Conservation (phyloP, 2,113 vertebrate genomes). For the Lontra canadensis region DNA sequence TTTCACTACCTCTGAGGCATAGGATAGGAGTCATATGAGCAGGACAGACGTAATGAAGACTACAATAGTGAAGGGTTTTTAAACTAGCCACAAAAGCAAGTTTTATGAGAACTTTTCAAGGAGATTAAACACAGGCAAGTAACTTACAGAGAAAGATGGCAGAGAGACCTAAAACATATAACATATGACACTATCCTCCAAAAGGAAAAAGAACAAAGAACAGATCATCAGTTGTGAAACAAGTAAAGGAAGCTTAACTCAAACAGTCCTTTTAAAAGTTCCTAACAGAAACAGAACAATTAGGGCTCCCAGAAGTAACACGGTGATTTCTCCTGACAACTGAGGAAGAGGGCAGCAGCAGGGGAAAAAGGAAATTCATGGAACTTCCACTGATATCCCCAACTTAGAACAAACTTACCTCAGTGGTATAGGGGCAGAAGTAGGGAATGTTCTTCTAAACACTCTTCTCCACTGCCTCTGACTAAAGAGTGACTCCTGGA, state of each 20-base stretch:
- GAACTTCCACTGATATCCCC: not conserved
- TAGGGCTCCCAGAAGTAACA: not conserved
- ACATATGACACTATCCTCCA: not conserved
- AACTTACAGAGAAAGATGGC: not conserved
- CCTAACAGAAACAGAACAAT: not conserved
- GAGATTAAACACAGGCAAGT: not conserved
- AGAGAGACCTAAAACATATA: not conserved
- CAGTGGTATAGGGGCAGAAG: not conserved
- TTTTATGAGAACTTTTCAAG: not conserved
- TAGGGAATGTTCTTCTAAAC: not conserved
- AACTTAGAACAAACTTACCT: not conserved
- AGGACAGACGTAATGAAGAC: not conserved
- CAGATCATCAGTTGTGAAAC: not conserved
- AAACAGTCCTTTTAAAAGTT: not conserved
- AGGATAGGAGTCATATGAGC: too few species aligned
- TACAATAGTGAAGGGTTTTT: not conserved
- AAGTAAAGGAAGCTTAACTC: not conserved
- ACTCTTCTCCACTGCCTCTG: not conserved
- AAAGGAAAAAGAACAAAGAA: not conserved
- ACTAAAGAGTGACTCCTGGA: not conserved
- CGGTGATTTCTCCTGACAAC: not conserved
- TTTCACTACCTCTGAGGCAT: not conserved
- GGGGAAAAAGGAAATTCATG: not conserved
- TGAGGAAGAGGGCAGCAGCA: not conserved
- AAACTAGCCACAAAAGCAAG: not conserved